A percentile compares a stretch with the other conserved stretches of the same genome.
Evolutionary conservation across 2,888 invertebrate species (phyloP).

Genomic region (Reticulitermes lucifugus): DNA sequence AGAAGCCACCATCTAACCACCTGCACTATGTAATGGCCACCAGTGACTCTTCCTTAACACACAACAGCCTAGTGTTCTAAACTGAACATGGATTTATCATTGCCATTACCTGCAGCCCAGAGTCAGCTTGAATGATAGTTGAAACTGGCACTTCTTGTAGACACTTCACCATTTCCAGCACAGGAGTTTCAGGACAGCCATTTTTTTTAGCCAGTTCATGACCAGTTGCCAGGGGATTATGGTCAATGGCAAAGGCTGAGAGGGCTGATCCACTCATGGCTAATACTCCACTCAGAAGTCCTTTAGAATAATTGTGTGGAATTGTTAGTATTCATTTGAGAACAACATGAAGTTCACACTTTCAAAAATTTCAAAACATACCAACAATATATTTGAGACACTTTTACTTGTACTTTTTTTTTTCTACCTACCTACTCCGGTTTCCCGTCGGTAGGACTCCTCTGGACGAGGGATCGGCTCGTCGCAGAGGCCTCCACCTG

Average conservation of each 20-base stretch:
- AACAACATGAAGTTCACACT: too few species aligned
- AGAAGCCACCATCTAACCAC: too few species aligned
- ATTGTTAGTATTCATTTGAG: too few species aligned
- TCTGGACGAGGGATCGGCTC: too few species aligned
- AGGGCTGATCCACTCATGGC: constrained; percentile 82
- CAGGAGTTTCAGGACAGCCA: constrained; percentile 71
- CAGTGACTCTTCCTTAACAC: background rate
- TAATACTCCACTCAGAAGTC: constrained; percentile 70
- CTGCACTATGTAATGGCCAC: too few species aligned
- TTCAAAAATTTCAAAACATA: too few species aligned
- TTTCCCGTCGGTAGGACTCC: too few species aligned
- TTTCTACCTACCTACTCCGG: too few species aligned
- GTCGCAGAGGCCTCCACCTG: too few species aligned
- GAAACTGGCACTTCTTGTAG: constrained; percentile 67
- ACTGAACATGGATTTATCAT: background rate
- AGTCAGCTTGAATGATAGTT: constrained; percentile 61
- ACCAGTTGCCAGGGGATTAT: constrained; percentile 72
- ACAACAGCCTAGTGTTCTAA: background rate
- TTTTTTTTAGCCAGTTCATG: constrained; percentile 72
- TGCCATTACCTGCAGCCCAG: constrained; percentile 54
- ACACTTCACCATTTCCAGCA: constrained; percentile 75
- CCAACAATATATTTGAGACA: too few species aligned
- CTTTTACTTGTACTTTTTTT: too few species aligned
- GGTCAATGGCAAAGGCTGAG: constrained; percentile 77
- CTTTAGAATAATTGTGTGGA: constrained; percentile 56